Percentiles rank a stretch among this genome's conserved stretches.
Evolutionary conservation across 2,113 vertebrate species (phyloP).

Genomic region (Indicator indicator): DNA sequence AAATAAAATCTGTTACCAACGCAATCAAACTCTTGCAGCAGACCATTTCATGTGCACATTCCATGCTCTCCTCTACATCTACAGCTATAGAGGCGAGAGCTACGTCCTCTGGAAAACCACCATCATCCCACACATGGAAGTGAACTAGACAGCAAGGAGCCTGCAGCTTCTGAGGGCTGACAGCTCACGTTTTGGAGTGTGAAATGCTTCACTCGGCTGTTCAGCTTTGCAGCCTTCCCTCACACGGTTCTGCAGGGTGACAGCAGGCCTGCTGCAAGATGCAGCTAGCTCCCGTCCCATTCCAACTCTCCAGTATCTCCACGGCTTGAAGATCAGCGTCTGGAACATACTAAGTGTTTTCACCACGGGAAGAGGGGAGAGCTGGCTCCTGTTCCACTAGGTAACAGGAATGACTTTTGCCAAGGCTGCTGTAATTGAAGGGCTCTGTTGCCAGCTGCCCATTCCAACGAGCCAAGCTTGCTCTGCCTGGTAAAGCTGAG

Average conservation of each 20-base stretch:
- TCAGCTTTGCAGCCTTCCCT: background rate
- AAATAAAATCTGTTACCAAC: background rate
- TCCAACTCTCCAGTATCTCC: background rate
- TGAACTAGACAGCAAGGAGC: background rate
- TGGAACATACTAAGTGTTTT: background rate
- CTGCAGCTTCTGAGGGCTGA: background rate
- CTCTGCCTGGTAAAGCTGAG: background rate
- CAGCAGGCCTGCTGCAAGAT: background rate
- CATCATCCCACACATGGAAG: accelerated
- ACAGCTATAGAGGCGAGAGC: background rate
- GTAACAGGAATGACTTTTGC: background rate
- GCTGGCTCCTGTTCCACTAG: background rate
- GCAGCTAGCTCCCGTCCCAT: background rate
- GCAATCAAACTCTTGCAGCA: background rate
- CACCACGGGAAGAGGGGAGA: background rate
- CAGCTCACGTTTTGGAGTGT: background rate
- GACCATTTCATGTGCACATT: accelerated
- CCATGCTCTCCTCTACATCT: background rate
- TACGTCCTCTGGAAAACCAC: background rate
- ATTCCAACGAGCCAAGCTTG: background rate
- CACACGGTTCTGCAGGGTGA: background rate
- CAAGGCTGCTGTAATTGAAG: background rate
- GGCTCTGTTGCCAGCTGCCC: background rate
- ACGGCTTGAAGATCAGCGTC: accelerated
- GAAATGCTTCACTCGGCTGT: background rate